A percentile compares a stretch with the other conserved stretches of the same genome.
phyloP scores from a whole-genome alignment of 2,113 vertebrate genomes.

The Hystrix cristata region DNA sequence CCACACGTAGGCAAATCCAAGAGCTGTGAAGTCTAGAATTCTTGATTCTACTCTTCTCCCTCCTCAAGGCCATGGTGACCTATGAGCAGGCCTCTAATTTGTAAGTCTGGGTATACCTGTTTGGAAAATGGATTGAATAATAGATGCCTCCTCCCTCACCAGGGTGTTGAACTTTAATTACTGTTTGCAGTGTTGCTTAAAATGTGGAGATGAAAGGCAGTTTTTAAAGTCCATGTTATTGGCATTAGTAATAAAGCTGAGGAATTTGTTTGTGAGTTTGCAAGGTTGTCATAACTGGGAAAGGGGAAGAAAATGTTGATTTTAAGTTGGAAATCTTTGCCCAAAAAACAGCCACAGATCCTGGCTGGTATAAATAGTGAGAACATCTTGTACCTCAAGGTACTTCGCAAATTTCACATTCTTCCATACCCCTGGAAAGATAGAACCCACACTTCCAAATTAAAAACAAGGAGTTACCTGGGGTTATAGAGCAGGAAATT shows the following conservation, averaged over 20 bases:
- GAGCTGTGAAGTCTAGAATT: slow-evolving; percentile 24
- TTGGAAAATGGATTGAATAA: slow-evolving; percentile 79
- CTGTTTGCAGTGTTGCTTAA: slow-evolving; percentile 74
- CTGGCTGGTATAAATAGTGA: slow-evolving; percentile 75
- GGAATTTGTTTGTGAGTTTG: slow-evolving; percentile 79
- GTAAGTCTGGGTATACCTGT: slow-evolving; percentile 80
- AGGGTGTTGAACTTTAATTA: slow-evolving; percentile 81
- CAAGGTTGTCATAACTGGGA: slow-evolving; percentile 73
- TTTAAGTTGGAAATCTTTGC: slow-evolving; percentile 78
- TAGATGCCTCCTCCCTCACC: slow-evolving; percentile 66
- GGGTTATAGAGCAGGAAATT: slow-evolving; percentile 59
- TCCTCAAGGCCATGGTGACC: slow-evolving; percentile 18
- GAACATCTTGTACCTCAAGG: slow-evolving; percentile 75
- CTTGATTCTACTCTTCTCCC: slow-evolving; percentile 10
- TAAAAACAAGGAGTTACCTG: slow-evolving; percentile 76
- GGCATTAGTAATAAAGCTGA: slow-evolving; percentile 78
- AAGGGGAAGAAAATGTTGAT: slow-evolving; percentile 2
- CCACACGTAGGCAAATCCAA: neutral
- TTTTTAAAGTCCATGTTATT: slow-evolving; percentile 74
- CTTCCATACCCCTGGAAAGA: slow-evolving; percentile 69
- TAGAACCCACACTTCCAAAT: slow-evolving; percentile 51
- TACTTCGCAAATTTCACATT: slow-evolving; percentile 74
- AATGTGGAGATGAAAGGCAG: slow-evolving; percentile 78
- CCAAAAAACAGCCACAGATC: slow-evolving; percentile 60
- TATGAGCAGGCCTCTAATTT: slow-evolving; percentile 68